Conservation (phyloP, 2,797 vertebrate species). For the Gouania willdenowi region DNA sequence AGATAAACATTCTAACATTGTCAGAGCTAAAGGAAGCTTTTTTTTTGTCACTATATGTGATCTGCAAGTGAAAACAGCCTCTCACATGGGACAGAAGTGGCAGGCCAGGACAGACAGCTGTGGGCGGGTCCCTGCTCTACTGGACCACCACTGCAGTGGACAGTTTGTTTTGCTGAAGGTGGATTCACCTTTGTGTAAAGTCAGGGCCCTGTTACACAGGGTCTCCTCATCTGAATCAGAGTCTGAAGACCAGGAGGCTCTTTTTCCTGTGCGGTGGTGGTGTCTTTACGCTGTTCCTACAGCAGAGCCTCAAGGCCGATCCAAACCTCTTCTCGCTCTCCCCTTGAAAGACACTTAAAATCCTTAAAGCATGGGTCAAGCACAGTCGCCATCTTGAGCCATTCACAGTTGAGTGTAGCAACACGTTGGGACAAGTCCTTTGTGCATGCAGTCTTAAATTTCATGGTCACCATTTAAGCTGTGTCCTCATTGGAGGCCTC, state of each 20-base stretch:
- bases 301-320: too few species aligned
- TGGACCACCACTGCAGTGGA: slow-evolving; percentile 5
- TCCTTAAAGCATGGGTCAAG: not conserved
- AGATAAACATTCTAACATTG: too few species aligned
- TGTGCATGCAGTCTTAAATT: slow-evolving; percentile 3
- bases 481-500: slow-evolving; percentile 1
- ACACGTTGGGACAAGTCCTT: not conserved
- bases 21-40: too few species aligned
- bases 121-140: not conserved
- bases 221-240: slow-evolving; percentile 1
- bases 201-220: not conserved
- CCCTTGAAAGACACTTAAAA: not conserved
- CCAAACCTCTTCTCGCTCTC: not conserved
- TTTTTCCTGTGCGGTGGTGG: slow-evolving; percentile 11
- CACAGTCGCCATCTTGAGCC: not conserved
- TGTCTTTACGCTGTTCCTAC: too few species aligned
- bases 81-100: too few species aligned
- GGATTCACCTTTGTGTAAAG: not conserved
- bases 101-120: not conserved
- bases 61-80: too few species aligned
- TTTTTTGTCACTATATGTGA: too few species aligned
- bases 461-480: not conserved
- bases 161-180: slow-evolving; percentile 6
- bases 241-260: not conserved
- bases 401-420: not conserved